Evolutionary conservation across 2,797 vertebrate genomes (phyloP).

Genomic region (Pachyuromys duprasi): DNA sequence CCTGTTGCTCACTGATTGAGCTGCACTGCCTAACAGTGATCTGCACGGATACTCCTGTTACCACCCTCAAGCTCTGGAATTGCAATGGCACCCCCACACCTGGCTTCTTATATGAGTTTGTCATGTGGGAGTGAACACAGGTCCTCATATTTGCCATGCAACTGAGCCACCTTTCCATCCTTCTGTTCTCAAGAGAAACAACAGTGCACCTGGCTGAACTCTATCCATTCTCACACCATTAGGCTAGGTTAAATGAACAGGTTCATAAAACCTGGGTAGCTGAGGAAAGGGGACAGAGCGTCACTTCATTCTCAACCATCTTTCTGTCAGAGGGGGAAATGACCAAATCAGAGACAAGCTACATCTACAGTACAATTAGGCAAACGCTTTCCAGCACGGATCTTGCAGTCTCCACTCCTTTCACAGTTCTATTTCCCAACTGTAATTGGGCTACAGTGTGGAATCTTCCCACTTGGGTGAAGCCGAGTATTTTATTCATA

Average conservation of each 20-base stretch:
- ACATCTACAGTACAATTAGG: not conserved
- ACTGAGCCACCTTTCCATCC: too few species aligned
- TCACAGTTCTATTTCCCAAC: slow-evolving; percentile 57
- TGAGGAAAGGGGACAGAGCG: not conserved
- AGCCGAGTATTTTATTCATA: slow-evolving; percentile 43
- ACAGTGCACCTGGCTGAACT: not conserved
- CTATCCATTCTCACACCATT: not conserved
- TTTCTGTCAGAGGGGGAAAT: not conserved
- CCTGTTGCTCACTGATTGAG: not conserved
- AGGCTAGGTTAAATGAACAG: not conserved
- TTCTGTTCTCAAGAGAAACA: not conserved
- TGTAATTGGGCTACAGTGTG: slow-evolving; percentile 55
- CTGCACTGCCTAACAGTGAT: not conserved
- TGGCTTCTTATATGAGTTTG: too few species aligned
- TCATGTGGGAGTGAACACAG: not conserved
- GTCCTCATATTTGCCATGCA: not conserved
- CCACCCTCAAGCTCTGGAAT: not conserved
- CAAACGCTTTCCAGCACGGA: slow-evolving; percentile 26
- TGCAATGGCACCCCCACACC: not conserved
- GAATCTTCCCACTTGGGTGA: slow-evolving; percentile 57
- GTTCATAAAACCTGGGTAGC: not conserved
- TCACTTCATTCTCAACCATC: not conserved
- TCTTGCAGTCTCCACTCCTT: slow-evolving; percentile 16
- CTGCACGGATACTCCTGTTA: not conserved
- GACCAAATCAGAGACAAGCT: not conserved